phyloP scores from a whole-genome alignment of 2,113 vertebrate genomes.

The Hippolais icterina region DNA sequence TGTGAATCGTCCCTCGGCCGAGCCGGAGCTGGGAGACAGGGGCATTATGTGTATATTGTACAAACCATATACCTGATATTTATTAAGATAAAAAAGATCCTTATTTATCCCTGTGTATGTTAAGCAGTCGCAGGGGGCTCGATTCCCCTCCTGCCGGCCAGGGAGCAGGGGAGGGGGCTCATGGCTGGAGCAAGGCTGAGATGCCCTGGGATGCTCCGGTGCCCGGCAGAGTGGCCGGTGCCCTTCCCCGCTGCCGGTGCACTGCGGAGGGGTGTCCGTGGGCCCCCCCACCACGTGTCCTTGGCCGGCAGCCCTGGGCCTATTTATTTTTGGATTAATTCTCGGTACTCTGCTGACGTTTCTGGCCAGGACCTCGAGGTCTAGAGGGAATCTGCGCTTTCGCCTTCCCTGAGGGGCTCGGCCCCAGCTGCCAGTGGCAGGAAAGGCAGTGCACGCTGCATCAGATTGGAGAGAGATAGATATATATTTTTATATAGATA shows the following conservation, averaged over 20 bases:
- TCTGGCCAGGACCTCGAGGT: conserved; percentile 10
- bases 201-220: background rate
- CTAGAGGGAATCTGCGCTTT: conserved; percentile 16
- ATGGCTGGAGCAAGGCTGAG: rapidly evolving
- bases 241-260: background rate
- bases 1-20: conserved; percentile 35
- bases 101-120: conserved; percentile 82
- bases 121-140: background rate
- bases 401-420: background rate
- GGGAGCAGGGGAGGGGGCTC: background rate
- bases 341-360: conserved; percentile 36
- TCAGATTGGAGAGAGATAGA: background rate
- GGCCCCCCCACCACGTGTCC: background rate
- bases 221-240: background rate
- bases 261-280: background rate
- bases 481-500: background rate
- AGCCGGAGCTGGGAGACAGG: conserved; percentile 23
- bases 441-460: background rate
- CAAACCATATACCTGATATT: conserved; percentile 88
- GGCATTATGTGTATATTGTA: conserved; percentile 88
- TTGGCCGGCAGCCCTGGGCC: conserved; percentile 22
- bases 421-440: background rate
- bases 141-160: background rate
- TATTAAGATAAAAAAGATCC: conserved; percentile 85
- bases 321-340: conserved; percentile 78